Percentiles rank a stretch among this genome's conserved stretches.
These are phyloP conservation scores for Danaus melanippus DNA, from an alignment of 1,140 invertebrate species.

Conservation along the genomic window DNA sequence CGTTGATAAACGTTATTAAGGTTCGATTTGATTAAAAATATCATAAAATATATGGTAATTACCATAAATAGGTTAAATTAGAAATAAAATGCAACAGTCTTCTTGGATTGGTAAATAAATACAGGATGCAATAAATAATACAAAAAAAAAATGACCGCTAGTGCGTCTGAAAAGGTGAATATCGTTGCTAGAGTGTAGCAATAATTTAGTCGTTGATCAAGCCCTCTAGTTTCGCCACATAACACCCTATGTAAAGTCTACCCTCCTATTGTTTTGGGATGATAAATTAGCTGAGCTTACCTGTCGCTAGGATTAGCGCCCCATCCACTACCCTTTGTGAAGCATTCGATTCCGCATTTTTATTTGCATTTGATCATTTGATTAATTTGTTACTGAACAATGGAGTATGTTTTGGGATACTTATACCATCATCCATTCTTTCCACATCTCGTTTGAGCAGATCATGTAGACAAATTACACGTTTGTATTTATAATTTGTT, in stretches of 20 bases:
- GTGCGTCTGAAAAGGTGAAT: too few species aligned
- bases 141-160: too few species aligned
- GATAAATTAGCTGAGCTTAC: constrained; percentile 64
- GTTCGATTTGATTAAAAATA: too few species aligned
- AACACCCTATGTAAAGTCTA: constrained; percentile 37
- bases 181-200: constrained; percentile 12
- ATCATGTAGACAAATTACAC: too few species aligned
- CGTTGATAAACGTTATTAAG: too few species aligned
- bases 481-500: too few species aligned
- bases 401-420: constrained; percentile 16
- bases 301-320: constrained; percentile 56
- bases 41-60: too few species aligned
- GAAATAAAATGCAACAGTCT: too few species aligned
- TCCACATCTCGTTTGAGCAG: too few species aligned
- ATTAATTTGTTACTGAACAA: constrained; percentile 52
- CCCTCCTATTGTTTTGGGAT: constrained; percentile 59
- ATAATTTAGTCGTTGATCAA: constrained; percentile 32
- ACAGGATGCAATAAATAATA: too few species aligned
- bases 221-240: constrained; percentile 40
- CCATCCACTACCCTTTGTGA: constrained; percentile 36
- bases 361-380: constrained; percentile 55
- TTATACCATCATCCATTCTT: neutral
- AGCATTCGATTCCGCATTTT: constrained; percentile 36
- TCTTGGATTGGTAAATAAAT: too few species aligned
- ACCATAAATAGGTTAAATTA: too few species aligned